Evolutionary conservation across 2,113 vertebrate species (phyloP).

Genomic region (Rhizomys pruinosus): DNA sequence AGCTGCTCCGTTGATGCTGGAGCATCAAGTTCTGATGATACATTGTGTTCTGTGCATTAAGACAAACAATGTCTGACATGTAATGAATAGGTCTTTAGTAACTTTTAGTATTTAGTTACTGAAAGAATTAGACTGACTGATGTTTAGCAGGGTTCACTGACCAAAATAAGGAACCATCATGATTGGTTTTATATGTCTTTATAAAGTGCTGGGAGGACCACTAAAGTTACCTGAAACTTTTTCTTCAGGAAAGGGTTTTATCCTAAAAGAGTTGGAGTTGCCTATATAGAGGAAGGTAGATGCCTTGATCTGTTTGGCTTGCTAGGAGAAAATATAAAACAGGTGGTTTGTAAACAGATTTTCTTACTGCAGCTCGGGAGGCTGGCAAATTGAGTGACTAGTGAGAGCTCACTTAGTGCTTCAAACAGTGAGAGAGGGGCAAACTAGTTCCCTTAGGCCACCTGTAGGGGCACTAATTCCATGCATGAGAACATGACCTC

Average conservation of each 20-base stretch:
- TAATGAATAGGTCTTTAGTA: neutral
- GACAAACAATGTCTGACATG: neutral
- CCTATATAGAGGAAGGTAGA: neutral
- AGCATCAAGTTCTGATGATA: neutral
- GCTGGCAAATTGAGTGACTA: no score
- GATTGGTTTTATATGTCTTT: neutral
- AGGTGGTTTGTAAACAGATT: neutral
- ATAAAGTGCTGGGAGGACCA: neutral
- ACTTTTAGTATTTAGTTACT: no score
- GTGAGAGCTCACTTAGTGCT: neutral
- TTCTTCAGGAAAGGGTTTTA: neutral
- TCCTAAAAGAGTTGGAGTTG: slow-evolving; percentile 4
- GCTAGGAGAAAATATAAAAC: neutral
- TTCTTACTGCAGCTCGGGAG: neutral
- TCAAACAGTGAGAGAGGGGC: no score
- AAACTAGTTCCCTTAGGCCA: neutral
- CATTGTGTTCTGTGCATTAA: neutral
- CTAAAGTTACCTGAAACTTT: neutral
- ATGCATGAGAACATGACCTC: neutral
- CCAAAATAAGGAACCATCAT: neutral
- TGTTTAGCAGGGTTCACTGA: neutral
- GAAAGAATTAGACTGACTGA: neutral
- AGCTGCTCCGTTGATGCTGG: neutral
- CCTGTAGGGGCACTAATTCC: neutral
- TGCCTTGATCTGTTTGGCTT: neutral